phyloP scores from a whole-genome alignment of 2,113 vertebrate genomes.

The Corythornis vintsioides region DNA sequence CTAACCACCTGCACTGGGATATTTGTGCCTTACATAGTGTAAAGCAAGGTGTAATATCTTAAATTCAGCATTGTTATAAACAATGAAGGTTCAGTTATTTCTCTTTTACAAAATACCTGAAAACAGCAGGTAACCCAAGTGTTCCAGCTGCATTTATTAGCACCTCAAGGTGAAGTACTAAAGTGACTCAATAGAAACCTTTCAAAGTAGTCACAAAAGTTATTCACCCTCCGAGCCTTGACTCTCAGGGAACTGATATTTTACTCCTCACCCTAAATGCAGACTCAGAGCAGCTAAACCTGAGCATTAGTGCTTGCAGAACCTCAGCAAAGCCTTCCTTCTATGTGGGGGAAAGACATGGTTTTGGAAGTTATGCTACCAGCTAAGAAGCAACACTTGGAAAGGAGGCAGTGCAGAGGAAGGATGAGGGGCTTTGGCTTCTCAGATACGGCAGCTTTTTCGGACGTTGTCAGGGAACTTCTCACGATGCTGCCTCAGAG shows the following conservation, averaged over 20 bases:
- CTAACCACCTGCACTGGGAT: not conserved
- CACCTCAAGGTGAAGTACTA: not conserved
- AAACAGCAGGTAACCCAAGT: accelerated
- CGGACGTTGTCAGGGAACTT: not conserved
- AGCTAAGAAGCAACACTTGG: not conserved
- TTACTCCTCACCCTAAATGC: not conserved
- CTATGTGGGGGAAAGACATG: accelerated
- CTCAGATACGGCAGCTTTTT: not conserved
- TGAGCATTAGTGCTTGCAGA: not conserved
- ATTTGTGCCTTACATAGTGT: not conserved
- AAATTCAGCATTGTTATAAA: not conserved
- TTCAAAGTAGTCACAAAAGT: not conserved
- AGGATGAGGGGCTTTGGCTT: not conserved
- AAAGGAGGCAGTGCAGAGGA: not conserved
- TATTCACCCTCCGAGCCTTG: not conserved
- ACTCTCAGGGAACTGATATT: not conserved
- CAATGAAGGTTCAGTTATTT: not conserved
- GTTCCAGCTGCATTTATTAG: not conserved
- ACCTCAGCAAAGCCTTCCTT: not conserved
- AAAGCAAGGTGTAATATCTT: not conserved
- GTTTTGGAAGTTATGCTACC: not conserved
- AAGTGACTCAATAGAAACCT: not conserved
- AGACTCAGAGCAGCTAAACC: not conserved
- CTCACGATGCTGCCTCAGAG: not conserved
- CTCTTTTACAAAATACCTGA: not conserved